Base-by-base conservation (phyloP, 1,140 invertebrate species). In the Drosophila oshimai region DNA sequence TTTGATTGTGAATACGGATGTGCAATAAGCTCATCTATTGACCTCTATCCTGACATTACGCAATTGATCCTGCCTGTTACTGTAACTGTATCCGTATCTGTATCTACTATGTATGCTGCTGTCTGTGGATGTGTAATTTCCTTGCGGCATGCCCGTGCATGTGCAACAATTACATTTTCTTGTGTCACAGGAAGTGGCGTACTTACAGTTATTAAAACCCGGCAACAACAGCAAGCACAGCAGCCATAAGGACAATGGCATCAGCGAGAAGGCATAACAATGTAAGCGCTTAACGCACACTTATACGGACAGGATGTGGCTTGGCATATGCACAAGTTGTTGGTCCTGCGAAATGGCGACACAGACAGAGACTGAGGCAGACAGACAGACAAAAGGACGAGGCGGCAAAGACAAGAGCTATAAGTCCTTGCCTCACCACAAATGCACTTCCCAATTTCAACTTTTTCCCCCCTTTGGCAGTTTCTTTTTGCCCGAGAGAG, bases 151-250 rank as follows among this genome's bases (percentile, higher is more conserved):
- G 70, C 54, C 54, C 70, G 39, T 53, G 53, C 70, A 86, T 55
- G 64, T 62, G 46, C 68, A 86, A 84, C 80, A 84, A 86, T 86
- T 86, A 74, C 60, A 70, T 86, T 80, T 74, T 65, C 60, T 83
- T 71, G 46, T 58, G 70, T 50, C 67, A 71, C 39, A 72, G 68
- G 67, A 86, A 87, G 81, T 86, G 68, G 61, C 75, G 72, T 86
- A 80, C 80, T 86, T 86, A 61, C 72, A 80, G 61, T 61, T 87
- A 86, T 86, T 87, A 87, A 86, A 79, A 69, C 26, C 58, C 54
- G 74, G 54, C 50, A 74, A 49, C 46, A 69, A 37, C 34, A 75
- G 42, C 51, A 62, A 74, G 47, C 78, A 37, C 34, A 75, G 42
- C 51, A 62, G 70, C 53, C 78, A 74, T 54, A 41, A 31, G 61